Base-by-base conservation (phyloP, 2,113 vertebrate genomes). In the Ursus arctos region DNA sequence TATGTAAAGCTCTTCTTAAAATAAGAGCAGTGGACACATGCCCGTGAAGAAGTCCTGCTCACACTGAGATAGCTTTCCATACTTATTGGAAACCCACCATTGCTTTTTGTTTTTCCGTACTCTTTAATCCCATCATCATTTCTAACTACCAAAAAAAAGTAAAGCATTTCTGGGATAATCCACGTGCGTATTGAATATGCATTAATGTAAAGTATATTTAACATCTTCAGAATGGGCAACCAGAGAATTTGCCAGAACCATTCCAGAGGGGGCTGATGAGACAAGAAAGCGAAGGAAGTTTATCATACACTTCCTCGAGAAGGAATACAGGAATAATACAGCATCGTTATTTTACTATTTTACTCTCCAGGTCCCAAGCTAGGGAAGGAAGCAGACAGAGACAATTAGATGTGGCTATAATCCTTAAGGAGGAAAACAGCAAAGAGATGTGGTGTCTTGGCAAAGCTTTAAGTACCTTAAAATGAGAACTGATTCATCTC, bases 401-500 rank as follows among this genome's bases (percentile, higher is more conserved):
- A 31, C 71, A 88, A 61, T 67, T n/a, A 79, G 67, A 59, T 0
- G 2, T 6, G 61, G 43, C 59, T 31, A 3, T 14, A 84, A 88
- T 11, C 57, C 36, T n/a, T 49, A 51, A 26, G 59, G 74, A 26
- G 89, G 74, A 53, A 85, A 71, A 47, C 0, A 4, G 51, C 6
- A 28, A 49, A 47, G 24, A 10, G 51, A 14, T 2, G 43, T 7
- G 7, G 18, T 4, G 31, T 40, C 55, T 79, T 90, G 95, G 92
- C 53, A 81, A 51, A 16, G 14, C 55, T 67, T 77, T 53, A 74
- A 72, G 51, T 12, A 82, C 49, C 63, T 90, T 91, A 80, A 79
- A 95, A 95, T 81, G 74, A 95, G 91, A 83, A 57, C 79, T 69
- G 90, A 85, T 85, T 96, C 84, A 94, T 88, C 94, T 93, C 76